These are phyloP conservation scores for Zaprionus gabonicus DNA, from an alignment of 1,140 invertebrate species.

Conservation along the genomic window DNA sequence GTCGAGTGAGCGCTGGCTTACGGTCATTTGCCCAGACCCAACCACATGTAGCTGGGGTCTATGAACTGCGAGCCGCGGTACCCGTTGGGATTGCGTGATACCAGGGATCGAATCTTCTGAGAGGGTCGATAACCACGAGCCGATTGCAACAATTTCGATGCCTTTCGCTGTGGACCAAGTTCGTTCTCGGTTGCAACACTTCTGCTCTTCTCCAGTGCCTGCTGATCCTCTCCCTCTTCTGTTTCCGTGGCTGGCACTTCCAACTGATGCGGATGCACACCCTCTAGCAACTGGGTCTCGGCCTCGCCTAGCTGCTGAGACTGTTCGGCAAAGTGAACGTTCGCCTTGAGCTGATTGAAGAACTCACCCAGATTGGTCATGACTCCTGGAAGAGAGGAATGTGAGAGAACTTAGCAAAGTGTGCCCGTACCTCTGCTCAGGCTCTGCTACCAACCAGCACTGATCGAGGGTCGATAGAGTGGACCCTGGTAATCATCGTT, in stretches of 20 bases:
- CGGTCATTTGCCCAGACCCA: constrained; percentile 84
- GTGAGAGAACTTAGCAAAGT: constrained; percentile 33
- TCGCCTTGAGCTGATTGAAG: constrained; percentile 74
- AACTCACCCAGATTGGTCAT: constrained; percentile 82
- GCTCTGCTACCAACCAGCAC: constrained; percentile 62
- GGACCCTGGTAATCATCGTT: constrained; percentile 11
- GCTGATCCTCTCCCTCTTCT: neutral
- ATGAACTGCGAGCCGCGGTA: constrained; percentile 78
- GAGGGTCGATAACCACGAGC: constrained; percentile 73
- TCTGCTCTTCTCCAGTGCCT: neutral
- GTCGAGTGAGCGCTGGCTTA: constrained; percentile 13
- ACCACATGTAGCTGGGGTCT: constrained; percentile 84
- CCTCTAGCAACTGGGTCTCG: constrained; percentile 66
- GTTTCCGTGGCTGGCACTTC: neutral
- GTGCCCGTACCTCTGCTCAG: neutral
- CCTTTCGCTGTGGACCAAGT: constrained; percentile 30
- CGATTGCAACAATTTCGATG: constrained; percentile 55
- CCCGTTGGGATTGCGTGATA: constrained; percentile 78
- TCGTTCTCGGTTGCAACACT: neutral
- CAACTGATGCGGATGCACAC: constrained; percentile 61
- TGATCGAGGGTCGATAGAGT: constrained; percentile 66
- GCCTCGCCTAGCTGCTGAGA: constrained; percentile 52
- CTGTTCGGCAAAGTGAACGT: constrained; percentile 75
- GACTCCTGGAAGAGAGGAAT: constrained; percentile 63
- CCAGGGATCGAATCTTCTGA: constrained; percentile 77